Conservation (phyloP, 1,140 invertebrate species). For the Lepidurus apus region DNA sequence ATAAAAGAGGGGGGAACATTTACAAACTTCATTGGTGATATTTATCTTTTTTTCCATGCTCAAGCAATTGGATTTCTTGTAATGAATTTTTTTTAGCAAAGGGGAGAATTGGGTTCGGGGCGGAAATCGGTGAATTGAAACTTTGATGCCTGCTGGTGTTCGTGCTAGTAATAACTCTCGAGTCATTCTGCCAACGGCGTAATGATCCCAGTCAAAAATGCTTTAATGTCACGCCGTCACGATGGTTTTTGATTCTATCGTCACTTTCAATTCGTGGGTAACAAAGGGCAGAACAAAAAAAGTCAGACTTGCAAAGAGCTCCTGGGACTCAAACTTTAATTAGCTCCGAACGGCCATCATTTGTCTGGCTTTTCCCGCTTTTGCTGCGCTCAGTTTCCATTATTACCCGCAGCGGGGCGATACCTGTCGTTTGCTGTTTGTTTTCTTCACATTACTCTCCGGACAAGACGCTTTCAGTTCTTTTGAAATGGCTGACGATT, state of each 20-base stretch:
- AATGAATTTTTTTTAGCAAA: not conserved
- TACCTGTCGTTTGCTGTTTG: not conserved
- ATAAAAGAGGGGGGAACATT: no score
- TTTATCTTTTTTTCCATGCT: not conserved
- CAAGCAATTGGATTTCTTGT: not conserved
- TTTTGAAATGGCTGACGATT: constrained; percentile 9
- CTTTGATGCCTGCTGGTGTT: not conserved
- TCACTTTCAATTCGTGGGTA: not conserved
- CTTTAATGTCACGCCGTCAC: not conserved
- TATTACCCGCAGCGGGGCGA: no score
- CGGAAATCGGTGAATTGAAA: not conserved
- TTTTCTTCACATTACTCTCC: not conserved
- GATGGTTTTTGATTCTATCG: not conserved
- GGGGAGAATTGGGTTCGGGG: not conserved
- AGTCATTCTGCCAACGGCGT: not conserved
- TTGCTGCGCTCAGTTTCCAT: no score
- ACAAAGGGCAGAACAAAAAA: not conserved
- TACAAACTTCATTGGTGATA: no score
- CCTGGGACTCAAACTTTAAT: no score
- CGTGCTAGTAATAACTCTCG: not conserved
- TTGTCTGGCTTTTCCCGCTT: no score
- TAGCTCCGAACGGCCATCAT: no score
- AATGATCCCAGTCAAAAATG: not conserved
- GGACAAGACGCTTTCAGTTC: not conserved
- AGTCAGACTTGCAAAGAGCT: not conserved